Evolutionary conservation across 2,888 invertebrate genomes (phyloP).

Genomic region (Drosophila affinis): DNA sequence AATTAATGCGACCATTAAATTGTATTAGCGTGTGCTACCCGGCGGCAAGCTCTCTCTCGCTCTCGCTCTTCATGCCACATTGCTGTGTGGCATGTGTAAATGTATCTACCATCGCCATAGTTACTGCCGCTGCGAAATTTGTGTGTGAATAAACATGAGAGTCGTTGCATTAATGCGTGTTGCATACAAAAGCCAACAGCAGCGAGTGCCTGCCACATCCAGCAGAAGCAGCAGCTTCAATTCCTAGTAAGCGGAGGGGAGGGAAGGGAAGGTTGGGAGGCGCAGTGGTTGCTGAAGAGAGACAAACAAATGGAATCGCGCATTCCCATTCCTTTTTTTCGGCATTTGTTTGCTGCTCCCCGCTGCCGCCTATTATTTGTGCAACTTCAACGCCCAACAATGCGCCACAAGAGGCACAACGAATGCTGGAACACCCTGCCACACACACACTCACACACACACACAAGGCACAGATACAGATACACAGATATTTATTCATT

Average conservation of each 20-base stretch:
- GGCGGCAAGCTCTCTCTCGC: conserved; percentile 48
- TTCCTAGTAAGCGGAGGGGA: neutral
- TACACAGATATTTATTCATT: conserved; percentile 67
- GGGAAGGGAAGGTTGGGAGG: conserved; percentile 5
- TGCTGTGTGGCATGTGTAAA: conserved; percentile 22
- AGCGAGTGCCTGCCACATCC: conserved; percentile 26
- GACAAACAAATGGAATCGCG: conserved; percentile 13
- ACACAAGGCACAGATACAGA: neutral
- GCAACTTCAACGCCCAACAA: conserved; percentile 61
- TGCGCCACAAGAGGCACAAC: conserved; percentile 5
- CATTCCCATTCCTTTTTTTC: conserved; percentile 54
- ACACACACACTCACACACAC: no score
- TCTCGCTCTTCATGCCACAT: conserved; percentile 34
- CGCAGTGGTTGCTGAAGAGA: conserved; percentile 43
- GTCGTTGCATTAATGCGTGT: conserved; percentile 75
- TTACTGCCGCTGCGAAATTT: conserved; percentile 60
- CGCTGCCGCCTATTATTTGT: conserved; percentile 58
- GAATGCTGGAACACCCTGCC: neutral
- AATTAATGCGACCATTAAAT: conserved; percentile 79
- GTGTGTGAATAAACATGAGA: conserved; percentile 77
- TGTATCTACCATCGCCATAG: conserved; percentile 56
- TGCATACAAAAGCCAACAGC: conserved; percentile 69
- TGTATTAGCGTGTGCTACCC: conserved; percentile 75
- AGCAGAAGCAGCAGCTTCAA: conserved; percentile 33
- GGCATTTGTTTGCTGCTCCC: conserved; percentile 28